Percentiles rank a stretch among this genome's conserved stretches.
Evolutionary conservation across 1,140 invertebrate species (phyloP).

Genomic region (Penaeus japonicus): DNA sequence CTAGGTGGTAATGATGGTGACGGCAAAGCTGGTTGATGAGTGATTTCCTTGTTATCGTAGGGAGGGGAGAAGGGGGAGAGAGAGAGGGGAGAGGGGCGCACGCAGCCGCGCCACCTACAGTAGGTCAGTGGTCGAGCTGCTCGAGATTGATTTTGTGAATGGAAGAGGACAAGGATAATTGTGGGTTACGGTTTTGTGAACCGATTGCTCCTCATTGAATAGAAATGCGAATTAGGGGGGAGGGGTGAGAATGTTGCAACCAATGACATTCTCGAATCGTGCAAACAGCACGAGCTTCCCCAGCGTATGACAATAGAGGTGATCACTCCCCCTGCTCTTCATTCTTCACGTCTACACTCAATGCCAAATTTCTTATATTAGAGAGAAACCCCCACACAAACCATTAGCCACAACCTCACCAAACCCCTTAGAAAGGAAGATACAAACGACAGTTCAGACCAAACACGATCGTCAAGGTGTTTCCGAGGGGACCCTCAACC

Average conservation of each 20-base stretch:
- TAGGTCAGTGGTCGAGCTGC: background rate
- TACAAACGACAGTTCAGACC: too few species aligned
- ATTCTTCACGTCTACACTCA: too few species aligned
- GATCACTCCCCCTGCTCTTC: background rate
- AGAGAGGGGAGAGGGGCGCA: background rate
- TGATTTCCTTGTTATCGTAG: constrained; percentile 35
- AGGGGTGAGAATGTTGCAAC: background rate
- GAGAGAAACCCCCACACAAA: too few species aligned
- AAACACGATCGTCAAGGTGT: too few species aligned
- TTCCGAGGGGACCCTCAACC: too few species aligned
- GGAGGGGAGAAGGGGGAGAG: background rate
- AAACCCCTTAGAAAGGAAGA: too few species aligned
- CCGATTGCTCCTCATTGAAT: too few species aligned
- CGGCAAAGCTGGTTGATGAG: constrained; percentile 25
- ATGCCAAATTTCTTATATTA: too few species aligned
- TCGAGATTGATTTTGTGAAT: background rate
- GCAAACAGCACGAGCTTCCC: background rate
- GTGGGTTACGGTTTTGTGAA: too few species aligned
- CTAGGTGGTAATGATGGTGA: constrained; percentile 30
- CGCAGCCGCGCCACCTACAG: background rate
- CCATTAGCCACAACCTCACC: too few species aligned
- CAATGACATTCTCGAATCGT: background rate
- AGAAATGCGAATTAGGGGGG: background rate
- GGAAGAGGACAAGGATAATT: background rate
- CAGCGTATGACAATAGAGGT: background rate